These are phyloP conservation scores for Bimastos eiseni DNA, from an alignment of 2,888 invertebrate species.

Conservation along the genomic window DNA sequence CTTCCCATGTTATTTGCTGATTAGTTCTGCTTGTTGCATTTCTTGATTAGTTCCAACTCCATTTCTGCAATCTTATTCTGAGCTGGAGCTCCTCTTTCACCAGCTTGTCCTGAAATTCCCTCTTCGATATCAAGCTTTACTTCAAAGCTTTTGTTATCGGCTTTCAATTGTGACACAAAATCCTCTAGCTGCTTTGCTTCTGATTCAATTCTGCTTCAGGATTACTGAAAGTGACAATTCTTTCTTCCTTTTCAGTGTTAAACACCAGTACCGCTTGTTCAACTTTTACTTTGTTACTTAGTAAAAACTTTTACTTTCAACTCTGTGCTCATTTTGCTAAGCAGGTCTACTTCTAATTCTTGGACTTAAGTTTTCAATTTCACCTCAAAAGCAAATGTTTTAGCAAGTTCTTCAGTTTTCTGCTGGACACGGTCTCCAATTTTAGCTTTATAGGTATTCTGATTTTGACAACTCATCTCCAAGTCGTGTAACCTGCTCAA, in stretches of 20 bases:
- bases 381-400: neutral
- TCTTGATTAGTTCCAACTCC: neutral
- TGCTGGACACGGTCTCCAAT: neutral
- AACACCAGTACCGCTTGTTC: neutral
- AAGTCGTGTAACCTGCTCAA: neutral
- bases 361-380: neutral
- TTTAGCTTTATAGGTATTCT: neutral
- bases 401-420: neutral
- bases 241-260: neutral
- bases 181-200: neutral
- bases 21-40: neutral
- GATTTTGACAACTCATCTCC: neutral
- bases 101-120: neutral
- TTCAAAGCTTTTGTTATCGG: neutral
- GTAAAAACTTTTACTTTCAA: no score
- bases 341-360: neutral
- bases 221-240: neutral
- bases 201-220: neutral
- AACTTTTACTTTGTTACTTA: no score
- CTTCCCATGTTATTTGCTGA: neutral
- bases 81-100: neutral
- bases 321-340: neutral
- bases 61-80: conserved; percentile 2
- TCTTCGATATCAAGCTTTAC: neutral
- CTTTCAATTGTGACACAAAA: neutral